Conservation (phyloP, 2,797 vertebrate species). For the Lepilemur ruficaudatus region DNA sequence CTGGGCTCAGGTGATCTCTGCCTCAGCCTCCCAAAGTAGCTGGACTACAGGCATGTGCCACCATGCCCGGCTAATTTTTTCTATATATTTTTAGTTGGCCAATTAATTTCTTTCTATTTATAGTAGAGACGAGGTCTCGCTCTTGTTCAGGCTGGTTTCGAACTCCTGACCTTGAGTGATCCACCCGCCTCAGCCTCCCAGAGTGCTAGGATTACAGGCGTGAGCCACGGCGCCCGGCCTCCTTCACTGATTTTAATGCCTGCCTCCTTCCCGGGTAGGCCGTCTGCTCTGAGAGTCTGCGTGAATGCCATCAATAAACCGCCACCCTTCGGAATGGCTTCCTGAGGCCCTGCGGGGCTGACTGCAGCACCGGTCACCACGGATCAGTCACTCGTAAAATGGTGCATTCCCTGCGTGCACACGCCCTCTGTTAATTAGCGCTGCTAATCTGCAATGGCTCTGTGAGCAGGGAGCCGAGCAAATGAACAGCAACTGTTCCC, state of each 20-base stretch:
- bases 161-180: too few species aligned
- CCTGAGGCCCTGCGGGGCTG: background rate
- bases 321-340: background rate
- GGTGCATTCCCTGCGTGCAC: background rate
- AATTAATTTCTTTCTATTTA: too few species aligned
- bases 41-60: too few species aligned
- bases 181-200: too few species aligned
- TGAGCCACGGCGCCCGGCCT: too few species aligned
- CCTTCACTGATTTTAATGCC: background rate
- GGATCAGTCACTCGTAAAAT: conserved; percentile 52
- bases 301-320: background rate
- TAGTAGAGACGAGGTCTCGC: too few species aligned
- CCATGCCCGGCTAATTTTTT: too few species aligned
- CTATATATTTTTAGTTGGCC: too few species aligned
- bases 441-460: conserved; percentile 48
- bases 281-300: background rate
- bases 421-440: conserved; percentile 69
- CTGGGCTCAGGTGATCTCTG: too few species aligned
- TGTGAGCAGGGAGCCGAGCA: conserved; percentile 62
- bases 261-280: background rate
- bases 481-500: conserved; percentile 73
- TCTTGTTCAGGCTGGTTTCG: too few species aligned
- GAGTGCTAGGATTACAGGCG: too few species aligned
- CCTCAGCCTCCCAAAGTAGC: too few species aligned
- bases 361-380: background rate